These are phyloP conservation scores for Perizoma affinitatum DNA, from an alignment of 2,888 invertebrate species.

Conservation along the genomic window DNA sequence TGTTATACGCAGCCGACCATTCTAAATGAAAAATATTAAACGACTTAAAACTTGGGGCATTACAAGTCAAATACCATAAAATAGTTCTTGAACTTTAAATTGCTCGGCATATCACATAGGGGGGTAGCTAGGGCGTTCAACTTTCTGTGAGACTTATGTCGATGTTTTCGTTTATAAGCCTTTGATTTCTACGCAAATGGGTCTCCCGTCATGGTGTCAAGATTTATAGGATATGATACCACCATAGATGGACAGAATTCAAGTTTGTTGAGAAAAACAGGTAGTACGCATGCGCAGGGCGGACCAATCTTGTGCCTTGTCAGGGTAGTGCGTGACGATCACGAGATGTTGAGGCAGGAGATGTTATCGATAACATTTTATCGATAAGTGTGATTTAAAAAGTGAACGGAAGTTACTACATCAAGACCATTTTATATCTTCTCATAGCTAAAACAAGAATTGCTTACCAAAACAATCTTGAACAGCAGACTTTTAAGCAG, in stretches of 20 bases:
- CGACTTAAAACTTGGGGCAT: slow-evolving; percentile 24
- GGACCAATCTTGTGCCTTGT: slow-evolving; percentile 61
- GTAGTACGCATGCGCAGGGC: slow-evolving; percentile 62
- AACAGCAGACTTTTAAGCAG: not conserved
- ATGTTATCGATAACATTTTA: slow-evolving; percentile 40
- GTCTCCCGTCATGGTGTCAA: slow-evolving; percentile 42
- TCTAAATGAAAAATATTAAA: slow-evolving; percentile 24
- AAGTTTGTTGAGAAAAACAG: slow-evolving; percentile 72
- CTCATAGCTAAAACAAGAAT: too few relatives aligned
- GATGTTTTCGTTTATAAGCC: slow-evolving; percentile 57
- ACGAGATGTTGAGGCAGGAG: slow-evolving; percentile 45
- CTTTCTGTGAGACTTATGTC: slow-evolving; percentile 37
- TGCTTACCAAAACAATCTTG: not conserved
- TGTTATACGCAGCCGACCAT: slow-evolving; percentile 16
- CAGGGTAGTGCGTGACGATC: slow-evolving; percentile 54
- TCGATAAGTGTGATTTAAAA: slow-evolving; percentile 29
- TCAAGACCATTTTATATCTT: too few relatives aligned
- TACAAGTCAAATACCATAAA: slow-evolving; percentile 20
- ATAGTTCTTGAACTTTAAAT: slow-evolving; percentile 21
- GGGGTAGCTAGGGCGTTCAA: slow-evolving; percentile 19
- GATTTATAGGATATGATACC: slow-evolving; percentile 58
- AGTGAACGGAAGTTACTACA: too few relatives aligned
- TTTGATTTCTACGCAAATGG: slow-evolving; percentile 49
- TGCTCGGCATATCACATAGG: slow-evolving; percentile 17
- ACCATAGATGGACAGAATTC: slow-evolving; percentile 50